Evolutionary conservation across 2,888 invertebrate species (phyloP).

Genomic region (Sarcophaga carnaria): DNA sequence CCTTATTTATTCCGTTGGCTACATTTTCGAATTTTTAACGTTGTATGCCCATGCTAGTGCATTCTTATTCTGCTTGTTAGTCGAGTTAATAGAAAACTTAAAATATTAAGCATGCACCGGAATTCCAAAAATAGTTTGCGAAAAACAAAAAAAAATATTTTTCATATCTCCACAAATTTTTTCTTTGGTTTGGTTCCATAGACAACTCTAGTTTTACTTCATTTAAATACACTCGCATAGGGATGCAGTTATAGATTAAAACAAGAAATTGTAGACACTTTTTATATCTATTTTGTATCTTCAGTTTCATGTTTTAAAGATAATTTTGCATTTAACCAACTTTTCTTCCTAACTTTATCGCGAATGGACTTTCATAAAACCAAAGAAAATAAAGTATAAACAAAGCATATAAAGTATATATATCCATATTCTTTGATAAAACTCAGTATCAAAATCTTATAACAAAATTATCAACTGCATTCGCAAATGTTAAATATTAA

Average conservation of each 20-base stretch:
- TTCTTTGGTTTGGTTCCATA: neutral
- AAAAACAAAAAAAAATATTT: conserved; percentile 35
- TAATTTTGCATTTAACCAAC: conserved; percentile 25
- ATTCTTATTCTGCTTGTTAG: neutral
- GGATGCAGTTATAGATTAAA: no score
- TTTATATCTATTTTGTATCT: neutral
- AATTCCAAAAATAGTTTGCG: conserved; percentile 56
- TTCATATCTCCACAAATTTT: neutral
- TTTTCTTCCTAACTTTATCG: conserved; percentile 6
- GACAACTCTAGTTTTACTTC: no score
- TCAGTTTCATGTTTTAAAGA: neutral
- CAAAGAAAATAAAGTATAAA: no score
- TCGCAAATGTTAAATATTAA: no score
- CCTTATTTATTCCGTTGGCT: conserved; percentile 50
- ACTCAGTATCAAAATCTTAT: conserved; percentile 14
- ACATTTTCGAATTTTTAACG: neutral
- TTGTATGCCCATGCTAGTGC: neutral
- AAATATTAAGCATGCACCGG: conserved; percentile 61
- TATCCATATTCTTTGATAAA: neutral
- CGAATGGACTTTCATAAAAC: neutral
- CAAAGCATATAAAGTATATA: no score
- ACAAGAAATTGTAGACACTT: neutral
- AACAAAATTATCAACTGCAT: conserved; percentile 7
- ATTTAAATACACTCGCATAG: neutral
- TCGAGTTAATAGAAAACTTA: conserved; percentile 61